phyloP scores from a whole-genome alignment of 2,113 vertebrate genomes.

The Stictonetta naevosa region DNA sequence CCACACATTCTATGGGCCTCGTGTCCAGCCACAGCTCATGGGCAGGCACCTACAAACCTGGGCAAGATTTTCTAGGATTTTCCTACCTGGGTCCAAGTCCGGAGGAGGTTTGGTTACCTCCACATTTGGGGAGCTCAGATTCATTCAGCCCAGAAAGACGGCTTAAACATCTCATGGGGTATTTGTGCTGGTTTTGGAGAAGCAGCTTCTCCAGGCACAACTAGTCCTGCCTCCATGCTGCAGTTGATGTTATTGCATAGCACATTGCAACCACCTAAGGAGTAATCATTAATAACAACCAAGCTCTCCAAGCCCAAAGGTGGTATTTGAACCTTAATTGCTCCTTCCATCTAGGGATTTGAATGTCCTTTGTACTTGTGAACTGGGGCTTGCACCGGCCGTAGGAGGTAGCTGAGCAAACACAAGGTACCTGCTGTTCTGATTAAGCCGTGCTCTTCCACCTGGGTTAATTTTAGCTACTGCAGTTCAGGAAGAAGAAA shows the following conservation, averaged over 20 bases:
- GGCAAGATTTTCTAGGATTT: background rate
- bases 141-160: background rate
- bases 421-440: background rate
- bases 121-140: background rate
- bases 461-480: background rate
- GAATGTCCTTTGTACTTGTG: background rate
- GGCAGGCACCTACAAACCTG: background rate
- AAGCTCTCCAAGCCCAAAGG: background rate
- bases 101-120: background rate
- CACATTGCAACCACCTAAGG: rapidly evolving
- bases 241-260: background rate
- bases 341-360: background rate
- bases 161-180: background rate
- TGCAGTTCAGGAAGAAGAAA: background rate
- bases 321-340: background rate
- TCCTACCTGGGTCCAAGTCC: too few species aligned
- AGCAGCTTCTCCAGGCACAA: background rate
- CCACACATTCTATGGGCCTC: background rate
- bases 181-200: background rate
- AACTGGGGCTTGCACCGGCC: background rate
- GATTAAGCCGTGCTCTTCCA: background rate
- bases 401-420: background rate
- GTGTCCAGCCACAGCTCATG: background rate
- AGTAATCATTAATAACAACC: background rate
- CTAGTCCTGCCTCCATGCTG: background rate